Evolutionary conservation across 2,113 vertebrate genomes (phyloP).

Genomic region (Phalacrocorax pelagicus): DNA sequence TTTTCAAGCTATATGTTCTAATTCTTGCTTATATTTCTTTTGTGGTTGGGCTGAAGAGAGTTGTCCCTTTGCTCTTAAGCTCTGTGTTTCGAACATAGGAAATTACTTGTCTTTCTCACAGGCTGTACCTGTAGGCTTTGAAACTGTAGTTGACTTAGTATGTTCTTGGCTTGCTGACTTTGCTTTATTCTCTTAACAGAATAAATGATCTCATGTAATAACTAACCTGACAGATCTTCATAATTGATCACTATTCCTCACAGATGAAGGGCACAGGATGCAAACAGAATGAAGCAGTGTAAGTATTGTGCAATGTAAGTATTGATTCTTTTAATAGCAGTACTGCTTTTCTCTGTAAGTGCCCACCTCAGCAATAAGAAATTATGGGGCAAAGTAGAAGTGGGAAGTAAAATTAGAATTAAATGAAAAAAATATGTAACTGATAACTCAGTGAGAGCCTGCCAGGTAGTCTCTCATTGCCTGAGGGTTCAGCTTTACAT

Average conservation of each 20-base stretch:
- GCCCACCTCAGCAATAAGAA: constrained; percentile 50
- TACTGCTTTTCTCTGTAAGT: constrained; percentile 14
- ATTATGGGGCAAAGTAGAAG: constrained; percentile 1
- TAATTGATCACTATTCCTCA: constrained; percentile 37
- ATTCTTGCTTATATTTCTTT: background rate
- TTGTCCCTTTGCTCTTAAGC: background rate
- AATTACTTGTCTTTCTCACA: background rate
- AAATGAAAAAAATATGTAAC: background rate
- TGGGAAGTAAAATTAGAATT: constrained; percentile 22
- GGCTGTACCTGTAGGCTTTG: background rate
- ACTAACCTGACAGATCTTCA: constrained; percentile 45
- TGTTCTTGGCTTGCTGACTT: constrained; percentile 43
- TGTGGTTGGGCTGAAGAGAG: background rate
- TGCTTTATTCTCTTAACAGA: constrained; percentile 45
- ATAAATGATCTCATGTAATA: constrained; percentile 43
- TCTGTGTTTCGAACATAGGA: background rate
- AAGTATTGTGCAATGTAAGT: constrained; percentile 11
- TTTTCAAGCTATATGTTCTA: background rate
- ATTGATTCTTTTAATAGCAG: constrained; percentile 50
- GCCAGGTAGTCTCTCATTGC: background rate
- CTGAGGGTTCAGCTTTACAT: background rate
- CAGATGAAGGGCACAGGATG: constrained; percentile 41
- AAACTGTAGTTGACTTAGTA: background rate
- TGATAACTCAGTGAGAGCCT: background rate
- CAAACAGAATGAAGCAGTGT: constrained; percentile 1